Evolutionary conservation across 2,888 invertebrate species (phyloP), one percentile per base, ranked within the genome.

Genomic region (Gortyna flavago): DNA sequence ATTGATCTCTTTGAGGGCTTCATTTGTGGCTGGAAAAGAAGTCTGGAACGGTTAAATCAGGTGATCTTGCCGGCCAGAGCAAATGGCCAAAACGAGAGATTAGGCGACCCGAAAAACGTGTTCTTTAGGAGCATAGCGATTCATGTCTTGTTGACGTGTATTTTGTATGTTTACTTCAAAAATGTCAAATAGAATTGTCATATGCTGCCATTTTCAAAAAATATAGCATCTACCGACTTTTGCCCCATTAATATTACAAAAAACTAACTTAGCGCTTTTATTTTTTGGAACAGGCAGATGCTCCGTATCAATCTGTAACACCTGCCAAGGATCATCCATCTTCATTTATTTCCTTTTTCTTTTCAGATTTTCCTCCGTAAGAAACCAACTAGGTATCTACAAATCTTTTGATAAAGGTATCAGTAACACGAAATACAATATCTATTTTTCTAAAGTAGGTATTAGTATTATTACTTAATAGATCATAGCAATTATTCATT

Each of bases 361-460:
- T 41, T 41, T 32, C 13, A 32, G 41, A 54, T 54, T 25, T 41
- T 32, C 18, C 5, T 25, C 16, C 0, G 16, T 9, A 73, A 32
- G 18, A 32, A n/a, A 41, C 7, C 41, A 54, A 25, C 25, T 54
- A 54, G 44, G 29, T 59, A 57, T n/a, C 6, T 25, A n/a, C 7
- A 25, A 18, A 25, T 41, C 29, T 73, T 75, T 75, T 57, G 25
- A 25, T 29, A 72, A 54, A 73, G 11, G 18, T 74, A 41, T 41
- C 41, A 41, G 25, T 57, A 41, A 18, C 75, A 32, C 7, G 25
- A 54, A 54, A 41, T 21, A n/a, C 25, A 51, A 51, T 6, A 38
- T 29, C 16, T 54, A 54, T 73, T 73, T 21, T 72, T 54, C 11
- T 54, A 21, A 48, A n/a, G 38, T 25, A 71, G 41, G 18, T 61